These are phyloP conservation scores for Urophycis tenuis DNA, from an alignment of 2,797 vertebrate genomes.

Conservation along the genomic window DNA sequence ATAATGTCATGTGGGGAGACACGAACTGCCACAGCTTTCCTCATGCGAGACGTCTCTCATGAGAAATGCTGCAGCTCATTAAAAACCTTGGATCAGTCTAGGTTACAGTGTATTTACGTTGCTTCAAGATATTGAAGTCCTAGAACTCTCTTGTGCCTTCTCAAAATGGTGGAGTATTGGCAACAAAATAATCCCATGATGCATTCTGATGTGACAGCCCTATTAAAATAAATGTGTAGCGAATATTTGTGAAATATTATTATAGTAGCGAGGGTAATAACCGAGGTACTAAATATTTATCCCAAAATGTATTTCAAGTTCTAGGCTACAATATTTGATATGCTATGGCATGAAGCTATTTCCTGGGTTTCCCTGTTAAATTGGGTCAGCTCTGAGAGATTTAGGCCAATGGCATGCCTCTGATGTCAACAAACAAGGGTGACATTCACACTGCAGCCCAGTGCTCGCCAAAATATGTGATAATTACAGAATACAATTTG, in stretches of 20 bases:
- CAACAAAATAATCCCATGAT: too few relatives aligned
- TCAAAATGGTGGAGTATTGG: too few relatives aligned
- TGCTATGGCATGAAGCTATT: neutral
- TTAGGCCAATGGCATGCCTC: neutral
- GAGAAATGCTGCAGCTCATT: too few relatives aligned
- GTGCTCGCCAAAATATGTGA: neutral
- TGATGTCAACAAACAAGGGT: neutral
- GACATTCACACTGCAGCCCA: neutral
- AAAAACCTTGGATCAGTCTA: too few relatives aligned
- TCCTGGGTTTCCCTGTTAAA: neutral
- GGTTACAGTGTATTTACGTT: too few relatives aligned
- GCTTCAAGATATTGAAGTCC: too few relatives aligned
- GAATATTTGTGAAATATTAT: neutral
- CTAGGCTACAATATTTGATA: neutral
- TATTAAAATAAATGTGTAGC: neutral
- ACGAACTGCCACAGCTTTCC: too few relatives aligned
- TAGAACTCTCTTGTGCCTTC: too few relatives aligned
- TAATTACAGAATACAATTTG: neutral
- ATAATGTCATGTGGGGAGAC: too few relatives aligned
- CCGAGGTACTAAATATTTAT: neutral
- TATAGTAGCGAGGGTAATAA: neutral
- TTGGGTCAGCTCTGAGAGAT: neutral
- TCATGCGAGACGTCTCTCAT: too few relatives aligned
- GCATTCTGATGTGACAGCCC: too few relatives aligned
- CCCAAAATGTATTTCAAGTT: neutral